Conservation (phyloP, 2,113 vertebrate genomes). For the Dinomys branickii region DNA sequence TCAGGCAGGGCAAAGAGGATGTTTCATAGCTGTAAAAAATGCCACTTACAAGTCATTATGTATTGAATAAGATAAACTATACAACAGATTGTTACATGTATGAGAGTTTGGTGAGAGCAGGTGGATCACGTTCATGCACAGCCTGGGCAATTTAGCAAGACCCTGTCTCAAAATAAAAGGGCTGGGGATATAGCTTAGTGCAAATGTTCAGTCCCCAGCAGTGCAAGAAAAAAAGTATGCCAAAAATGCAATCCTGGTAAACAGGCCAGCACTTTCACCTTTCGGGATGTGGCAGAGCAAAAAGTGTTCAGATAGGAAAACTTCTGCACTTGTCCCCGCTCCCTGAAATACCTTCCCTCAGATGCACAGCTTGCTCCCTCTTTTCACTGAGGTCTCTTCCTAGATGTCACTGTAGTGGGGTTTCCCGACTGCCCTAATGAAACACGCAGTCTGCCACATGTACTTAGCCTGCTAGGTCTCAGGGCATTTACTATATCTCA, state of each 20-base stretch:
- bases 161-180: not conserved
- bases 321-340: not conserved
- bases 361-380: not conserved
- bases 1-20: not conserved
- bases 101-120: not conserved
- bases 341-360: not conserved
- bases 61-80: not conserved
- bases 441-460: not conserved
- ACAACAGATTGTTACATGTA: not conserved
- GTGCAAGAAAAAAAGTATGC: not conserved
- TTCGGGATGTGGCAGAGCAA: not conserved
- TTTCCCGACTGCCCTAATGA: not conserved
- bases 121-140: not conserved
- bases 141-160: not conserved
- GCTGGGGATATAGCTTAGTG: not conserved
- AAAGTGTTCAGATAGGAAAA: not conserved
- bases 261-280: not conserved
- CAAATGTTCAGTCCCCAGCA: not conserved
- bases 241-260: not conserved
- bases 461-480: not conserved
- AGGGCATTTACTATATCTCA: not conserved
- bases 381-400: not conserved
- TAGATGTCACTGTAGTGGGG: not conserved
- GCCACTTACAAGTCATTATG: not conserved
- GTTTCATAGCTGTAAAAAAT: slow-evolving; percentile 25